A percentile compares a stretch with the other conserved stretches of the same genome.
Evolutionary conservation across 2,888 invertebrate species (phyloP).

Genomic region (Neelides folsomi): DNA sequence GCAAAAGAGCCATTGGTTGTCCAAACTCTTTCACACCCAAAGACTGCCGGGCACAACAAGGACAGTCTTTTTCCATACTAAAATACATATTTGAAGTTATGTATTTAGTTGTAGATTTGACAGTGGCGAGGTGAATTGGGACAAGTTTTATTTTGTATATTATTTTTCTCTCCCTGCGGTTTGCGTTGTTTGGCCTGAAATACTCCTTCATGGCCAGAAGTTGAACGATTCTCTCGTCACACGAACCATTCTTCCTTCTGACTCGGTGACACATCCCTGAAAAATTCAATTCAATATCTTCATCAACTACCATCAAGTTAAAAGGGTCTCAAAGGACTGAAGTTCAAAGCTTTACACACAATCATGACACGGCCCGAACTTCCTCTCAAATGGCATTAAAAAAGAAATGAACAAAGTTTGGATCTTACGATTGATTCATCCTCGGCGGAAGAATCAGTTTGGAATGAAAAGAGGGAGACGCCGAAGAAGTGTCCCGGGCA

Average conservation of each 20-base stretch:
- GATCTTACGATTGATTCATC: constrained; percentile 1
- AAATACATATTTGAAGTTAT: too few species aligned
- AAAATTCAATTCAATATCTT: constrained; percentile 6
- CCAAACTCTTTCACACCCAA: too few species aligned
- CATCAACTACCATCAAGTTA: constrained; percentile 7
- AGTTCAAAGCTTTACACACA: constrained; percentile 5
- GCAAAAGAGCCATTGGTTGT: too few species aligned
- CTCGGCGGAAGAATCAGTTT: constrained; percentile 30
- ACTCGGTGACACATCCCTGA: constrained; percentile 33
- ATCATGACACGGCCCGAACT: neutral
- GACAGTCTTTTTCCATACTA: too few species aligned
- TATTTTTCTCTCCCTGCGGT: too few species aligned
- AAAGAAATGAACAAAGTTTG: constrained; percentile 1
- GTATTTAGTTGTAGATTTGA: too few species aligned
- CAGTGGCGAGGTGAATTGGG: too few species aligned
- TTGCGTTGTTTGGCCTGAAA: too few species aligned
- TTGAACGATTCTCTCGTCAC: constrained; percentile 12
- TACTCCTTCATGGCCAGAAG: too few species aligned
- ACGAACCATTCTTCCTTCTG: constrained; percentile 34
- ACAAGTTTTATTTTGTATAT: too few species aligned
- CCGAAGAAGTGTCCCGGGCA: constrained; percentile 25
- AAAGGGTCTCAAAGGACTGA: constrained; percentile 4
- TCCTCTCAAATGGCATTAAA: neutral
- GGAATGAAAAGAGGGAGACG: constrained; percentile 32
- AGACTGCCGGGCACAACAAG: too few species aligned